A percentile compares a stretch with the other conserved stretches of the same genome.
These are phyloP conservation scores for Anodontia alba DNA, from an alignment of 2,888 invertebrate species.

Conservation along the genomic window DNA sequence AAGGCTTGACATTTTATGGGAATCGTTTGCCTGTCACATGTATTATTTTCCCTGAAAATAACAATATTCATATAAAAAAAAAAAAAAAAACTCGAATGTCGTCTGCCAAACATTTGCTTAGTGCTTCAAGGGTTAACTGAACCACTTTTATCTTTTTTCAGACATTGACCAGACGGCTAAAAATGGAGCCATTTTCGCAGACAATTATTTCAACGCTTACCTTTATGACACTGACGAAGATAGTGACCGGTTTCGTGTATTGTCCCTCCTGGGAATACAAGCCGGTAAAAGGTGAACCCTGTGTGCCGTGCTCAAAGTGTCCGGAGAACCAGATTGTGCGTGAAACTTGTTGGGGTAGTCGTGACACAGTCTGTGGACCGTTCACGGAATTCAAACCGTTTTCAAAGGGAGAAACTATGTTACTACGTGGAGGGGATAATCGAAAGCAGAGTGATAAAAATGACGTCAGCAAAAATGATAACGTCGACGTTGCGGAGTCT, in stretches of 20 bases:
- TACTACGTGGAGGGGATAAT: neutral
- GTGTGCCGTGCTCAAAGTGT: constrained; percentile 44
- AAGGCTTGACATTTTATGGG: too few species aligned
- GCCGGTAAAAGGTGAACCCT: constrained; percentile 28
- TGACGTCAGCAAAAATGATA: constrained; percentile 3
- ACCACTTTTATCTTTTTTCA: too few species aligned
- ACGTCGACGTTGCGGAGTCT: constrained; percentile 11
- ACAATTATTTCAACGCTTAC: neutral
- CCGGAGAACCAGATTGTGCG: constrained; percentile 52
- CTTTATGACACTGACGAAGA: neutral
- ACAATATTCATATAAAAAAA: too few species aligned
- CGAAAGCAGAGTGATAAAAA: neutral
- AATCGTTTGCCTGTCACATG: too few species aligned
- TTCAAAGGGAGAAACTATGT: neutral
- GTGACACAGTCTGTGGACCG: constrained; percentile 54
- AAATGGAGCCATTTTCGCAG: neutral
- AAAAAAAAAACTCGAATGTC: too few species aligned
- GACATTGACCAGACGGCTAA: too few species aligned
- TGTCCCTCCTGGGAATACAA: constrained; percentile 41
- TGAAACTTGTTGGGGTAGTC: constrained; percentile 43
- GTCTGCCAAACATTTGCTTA: too few species aligned
- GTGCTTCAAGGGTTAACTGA: too few species aligned
- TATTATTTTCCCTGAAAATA: too few species aligned
- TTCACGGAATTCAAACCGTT: constrained; percentile 53
- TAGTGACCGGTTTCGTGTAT: neutral